phyloP scores from a whole-genome alignment of 1,140 invertebrate species.

The Triops longicaudatus region DNA sequence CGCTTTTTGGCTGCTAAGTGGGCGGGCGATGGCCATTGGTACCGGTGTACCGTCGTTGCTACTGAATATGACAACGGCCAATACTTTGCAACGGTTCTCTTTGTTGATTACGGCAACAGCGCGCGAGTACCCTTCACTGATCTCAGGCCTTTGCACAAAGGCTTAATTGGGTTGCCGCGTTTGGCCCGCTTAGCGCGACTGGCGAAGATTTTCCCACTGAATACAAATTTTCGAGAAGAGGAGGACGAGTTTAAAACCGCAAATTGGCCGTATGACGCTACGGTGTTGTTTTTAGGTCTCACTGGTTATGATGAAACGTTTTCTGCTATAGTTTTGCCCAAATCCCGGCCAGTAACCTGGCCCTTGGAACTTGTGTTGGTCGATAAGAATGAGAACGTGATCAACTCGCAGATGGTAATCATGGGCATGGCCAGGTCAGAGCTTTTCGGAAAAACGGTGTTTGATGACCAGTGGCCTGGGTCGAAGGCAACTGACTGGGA shows the following conservation, averaged over 20 bases:
- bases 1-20: not conserved
- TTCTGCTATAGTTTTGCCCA: not conserved
- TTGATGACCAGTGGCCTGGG: not conserved
- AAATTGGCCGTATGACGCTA: not conserved
- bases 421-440: not conserved
- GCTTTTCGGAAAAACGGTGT: not conserved
- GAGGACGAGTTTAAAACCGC: not conserved
- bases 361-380: not conserved
- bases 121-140: not conserved
- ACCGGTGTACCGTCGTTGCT: not conserved
- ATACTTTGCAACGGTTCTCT: not conserved
- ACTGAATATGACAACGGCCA: not conserved
- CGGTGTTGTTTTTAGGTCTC: not conserved
- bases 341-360: not conserved
- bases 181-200: not conserved
- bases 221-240: not conserved
- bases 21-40: not conserved
- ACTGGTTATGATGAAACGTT: not conserved
- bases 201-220: not conserved
- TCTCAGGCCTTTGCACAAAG: not conserved
- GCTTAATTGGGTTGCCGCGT: not conserved
- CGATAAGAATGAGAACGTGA: not conserved
- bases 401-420: not conserved
- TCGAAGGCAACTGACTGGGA: not conserved
- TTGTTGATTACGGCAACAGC: not conserved